Evolutionary conservation across 1,140 invertebrate genomes (phyloP).

Genomic region (Muscidifurax raptorellus): DNA sequence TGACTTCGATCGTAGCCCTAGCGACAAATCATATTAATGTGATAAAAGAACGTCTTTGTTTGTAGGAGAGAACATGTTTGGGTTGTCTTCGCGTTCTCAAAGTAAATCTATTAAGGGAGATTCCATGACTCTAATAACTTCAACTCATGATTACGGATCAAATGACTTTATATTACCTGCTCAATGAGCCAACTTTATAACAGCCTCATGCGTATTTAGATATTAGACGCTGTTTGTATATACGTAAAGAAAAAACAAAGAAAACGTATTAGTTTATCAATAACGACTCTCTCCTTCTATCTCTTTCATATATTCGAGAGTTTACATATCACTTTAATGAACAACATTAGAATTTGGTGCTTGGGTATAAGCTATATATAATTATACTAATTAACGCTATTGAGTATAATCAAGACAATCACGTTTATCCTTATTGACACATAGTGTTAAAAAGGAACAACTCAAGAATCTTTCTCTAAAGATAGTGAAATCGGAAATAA

Average conservation of each 20-base stretch:
- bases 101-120: constrained; percentile 6
- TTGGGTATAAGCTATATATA: too few species aligned
- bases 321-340: constrained; percentile 3
- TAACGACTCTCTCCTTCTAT: constrained; percentile 26
- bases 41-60: constrained; percentile 48
- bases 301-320: background rate
- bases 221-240: constrained; percentile 16
- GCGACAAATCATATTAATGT: constrained; percentile 52
- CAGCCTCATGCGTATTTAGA: background rate
- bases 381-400: background rate
- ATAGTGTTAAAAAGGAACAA: background rate
- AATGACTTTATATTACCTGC: constrained; percentile 33
- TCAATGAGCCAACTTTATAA: constrained; percentile 9
- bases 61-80: background rate
- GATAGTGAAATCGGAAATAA: background rate
- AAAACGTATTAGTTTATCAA: constrained; percentile 23
- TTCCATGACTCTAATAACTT: constrained; percentile 46
- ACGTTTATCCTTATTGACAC: constrained; percentile 8
- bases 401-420: constrained; percentile 42
- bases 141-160: constrained; percentile 45
- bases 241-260: constrained; percentile 29
- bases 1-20: constrained; percentile 16
- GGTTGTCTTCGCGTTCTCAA: constrained; percentile 5
- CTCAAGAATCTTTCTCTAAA: constrained; percentile 12
- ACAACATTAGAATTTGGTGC: constrained; percentile 9